A percentile compares a stretch with the other conserved stretches of the same genome.
phyloP scores from a whole-genome alignment of 2,888 invertebrate genomes.

The Saturnia pavonia region DNA sequence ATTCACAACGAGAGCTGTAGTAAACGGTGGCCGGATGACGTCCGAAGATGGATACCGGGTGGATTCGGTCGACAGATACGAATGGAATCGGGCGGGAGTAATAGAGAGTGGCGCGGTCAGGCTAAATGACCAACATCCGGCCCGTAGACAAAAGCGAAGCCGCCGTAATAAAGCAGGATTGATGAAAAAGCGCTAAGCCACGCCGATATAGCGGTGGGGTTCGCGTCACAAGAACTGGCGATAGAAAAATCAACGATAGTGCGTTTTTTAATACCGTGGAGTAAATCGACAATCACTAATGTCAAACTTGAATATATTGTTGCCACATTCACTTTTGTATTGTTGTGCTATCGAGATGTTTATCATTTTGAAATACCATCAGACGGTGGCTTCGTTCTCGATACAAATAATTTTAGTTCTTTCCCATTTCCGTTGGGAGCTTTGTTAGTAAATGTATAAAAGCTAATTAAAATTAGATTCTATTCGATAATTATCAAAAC shows the following conservation, averaged over 20 bases:
- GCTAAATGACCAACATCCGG: conserved; percentile 78
- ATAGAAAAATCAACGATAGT: conserved; percentile 27
- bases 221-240: conserved; percentile 35
- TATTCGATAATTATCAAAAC: no score
- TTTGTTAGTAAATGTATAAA: no score
- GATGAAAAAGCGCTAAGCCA: conserved; percentile 84
- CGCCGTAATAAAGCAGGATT: conserved; percentile 82
- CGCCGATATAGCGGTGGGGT: conserved; percentile 72
- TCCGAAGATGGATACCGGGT: conserved; percentile 69
- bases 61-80: conserved; percentile 72
- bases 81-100: conserved; percentile 77
- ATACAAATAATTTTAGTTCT: no score
- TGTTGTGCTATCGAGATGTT: no score
- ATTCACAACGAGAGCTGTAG: conserved; percentile 54
- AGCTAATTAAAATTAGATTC: no score
- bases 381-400: no score
- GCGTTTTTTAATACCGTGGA: no score
- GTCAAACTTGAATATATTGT: no score
- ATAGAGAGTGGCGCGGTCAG: conserved; percentile 74
- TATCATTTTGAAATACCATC: no score
- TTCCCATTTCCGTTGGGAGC: no score
- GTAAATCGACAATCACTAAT: no score
- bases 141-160: conserved; percentile 78
- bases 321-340: no score
- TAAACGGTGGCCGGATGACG: conserved; percentile 62